Evolutionary conservation across 2,113 vertebrate species (phyloP).

Genomic region (Misgurnus anguillicaudatus): DNA sequence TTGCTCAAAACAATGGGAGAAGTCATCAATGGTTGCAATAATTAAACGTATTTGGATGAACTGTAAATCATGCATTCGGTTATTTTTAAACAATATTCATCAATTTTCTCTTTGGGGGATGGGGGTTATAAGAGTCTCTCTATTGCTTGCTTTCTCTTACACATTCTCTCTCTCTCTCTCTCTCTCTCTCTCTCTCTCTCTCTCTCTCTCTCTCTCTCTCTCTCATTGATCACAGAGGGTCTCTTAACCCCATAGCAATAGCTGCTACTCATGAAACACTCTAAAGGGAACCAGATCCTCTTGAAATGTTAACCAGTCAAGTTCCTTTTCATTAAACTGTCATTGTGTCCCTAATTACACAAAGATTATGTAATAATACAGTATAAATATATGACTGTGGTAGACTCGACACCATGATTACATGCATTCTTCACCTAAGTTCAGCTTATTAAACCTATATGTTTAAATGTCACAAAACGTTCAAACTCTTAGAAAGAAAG

Average conservation of each 20-base stretch:
- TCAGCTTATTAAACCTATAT: no score
- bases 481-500: no score
- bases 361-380: neutral
- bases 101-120: slow-evolving; percentile 69
- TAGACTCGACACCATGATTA: slow-evolving; percentile 26
- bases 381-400: neutral
- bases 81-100: slow-evolving; percentile 70
- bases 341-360: neutral
- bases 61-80: slow-evolving; percentile 65
- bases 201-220: neutral
- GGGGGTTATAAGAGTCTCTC: slow-evolving; percentile 61
- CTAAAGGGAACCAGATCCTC: neutral
- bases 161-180: neutral
- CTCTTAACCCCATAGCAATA: slow-evolving; percentile 11
- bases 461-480: no score
- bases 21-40: slow-evolving; percentile 69
- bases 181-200: slow-evolving; percentile 6
- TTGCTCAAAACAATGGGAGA: slow-evolving; percentile 63
- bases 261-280: neutral
- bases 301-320: slow-evolving; percentile 7
- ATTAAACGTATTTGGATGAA: slow-evolving; percentile 67
- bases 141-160: no score
- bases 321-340: neutral
- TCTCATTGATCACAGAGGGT: slow-evolving; percentile 8
- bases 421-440: slow-evolving; percentile 40